Percentiles rank a stretch among this genome's conserved stretches.
phyloP scores from a whole-genome alignment of 53 echinoderm and acorn worm species.

The Crossaster papposus region DNA sequence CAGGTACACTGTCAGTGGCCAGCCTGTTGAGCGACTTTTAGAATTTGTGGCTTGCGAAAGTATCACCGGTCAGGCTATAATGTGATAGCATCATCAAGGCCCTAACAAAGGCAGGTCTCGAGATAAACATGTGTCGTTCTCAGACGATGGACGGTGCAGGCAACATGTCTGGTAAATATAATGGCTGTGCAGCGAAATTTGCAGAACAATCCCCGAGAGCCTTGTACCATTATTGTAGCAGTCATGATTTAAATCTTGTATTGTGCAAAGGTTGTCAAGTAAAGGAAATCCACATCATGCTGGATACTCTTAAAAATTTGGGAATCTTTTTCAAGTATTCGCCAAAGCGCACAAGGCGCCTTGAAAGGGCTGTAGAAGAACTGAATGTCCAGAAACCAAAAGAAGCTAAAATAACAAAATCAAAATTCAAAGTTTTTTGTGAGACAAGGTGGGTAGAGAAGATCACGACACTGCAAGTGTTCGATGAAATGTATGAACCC shows the following conservation, averaged over 20 bases:
- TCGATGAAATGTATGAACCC: slow-evolving; percentile 50
- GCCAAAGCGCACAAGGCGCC: slow-evolving; percentile 45
- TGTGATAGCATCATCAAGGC: neutral
- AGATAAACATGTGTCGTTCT: slow-evolving; percentile 23
- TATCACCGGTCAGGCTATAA: slow-evolving; percentile 44
- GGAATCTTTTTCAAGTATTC: slow-evolving; percentile 62
- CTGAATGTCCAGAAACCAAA: slow-evolving; percentile 28
- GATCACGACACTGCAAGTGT: slow-evolving; percentile 57
- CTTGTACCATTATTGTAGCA: slow-evolving; percentile 52
- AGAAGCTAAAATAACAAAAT: neutral
- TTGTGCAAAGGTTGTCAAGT: slow-evolving; percentile 52
- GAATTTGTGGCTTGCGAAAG: slow-evolving; percentile 34
- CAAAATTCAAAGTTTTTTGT: slow-evolving; percentile 52
- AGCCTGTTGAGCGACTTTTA: slow-evolving; percentile 44
- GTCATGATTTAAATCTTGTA: slow-evolving; percentile 56
- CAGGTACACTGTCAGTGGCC: slow-evolving; percentile 28
- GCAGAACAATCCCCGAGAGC: neutral
- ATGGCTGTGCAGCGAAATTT: slow-evolving; percentile 25
- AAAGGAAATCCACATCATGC: slow-evolving; percentile 54
- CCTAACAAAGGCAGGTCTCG: neutral
- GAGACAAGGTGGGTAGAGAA: slow-evolving; percentile 69
- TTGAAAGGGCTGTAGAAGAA: slow-evolving; percentile 27
- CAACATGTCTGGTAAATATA: slow-evolving; percentile 58
- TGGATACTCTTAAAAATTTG: slow-evolving; percentile 27
- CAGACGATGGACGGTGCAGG: slow-evolving; percentile 68